Conservation (phyloP, 2,113 vertebrate genomes). For the Alaudala cheleensis region DNA sequence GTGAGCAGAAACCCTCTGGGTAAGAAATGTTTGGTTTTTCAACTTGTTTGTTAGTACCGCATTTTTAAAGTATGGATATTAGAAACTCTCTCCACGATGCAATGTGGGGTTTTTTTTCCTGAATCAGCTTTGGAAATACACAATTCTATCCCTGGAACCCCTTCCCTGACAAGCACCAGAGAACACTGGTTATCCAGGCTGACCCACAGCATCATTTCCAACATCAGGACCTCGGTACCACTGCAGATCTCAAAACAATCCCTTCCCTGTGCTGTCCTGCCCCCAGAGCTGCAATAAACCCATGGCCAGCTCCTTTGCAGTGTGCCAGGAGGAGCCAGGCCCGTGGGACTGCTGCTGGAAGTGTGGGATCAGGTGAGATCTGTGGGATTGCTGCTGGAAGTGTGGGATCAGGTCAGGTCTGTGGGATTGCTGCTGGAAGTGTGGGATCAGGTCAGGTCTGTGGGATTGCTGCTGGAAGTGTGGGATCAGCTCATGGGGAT, state of each 20-base stretch:
- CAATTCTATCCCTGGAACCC: neutral
- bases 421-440: no score
- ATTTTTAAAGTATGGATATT: neutral
- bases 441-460: no score
- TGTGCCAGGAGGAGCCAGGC: neutral
- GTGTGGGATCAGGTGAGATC: no score
- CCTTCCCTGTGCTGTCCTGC: neutral
- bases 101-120: neutral
- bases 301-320: neutral
- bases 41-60: neutral
- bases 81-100: neutral
- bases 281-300: neutral
- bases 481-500: neutral
- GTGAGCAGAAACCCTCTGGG: neutral
- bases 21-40: neutral
- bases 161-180: neutral
- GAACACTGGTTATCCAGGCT: fast-evolving
- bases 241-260: neutral
- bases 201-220: neutral
- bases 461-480: neutral
- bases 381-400: no score
- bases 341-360: neutral
- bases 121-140: neutral
- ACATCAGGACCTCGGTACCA: fast-evolving
- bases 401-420: no score